Evolutionary conservation across 2,888 invertebrate species (phyloP).

Genomic region (Cacoxenus indagator): DNA sequence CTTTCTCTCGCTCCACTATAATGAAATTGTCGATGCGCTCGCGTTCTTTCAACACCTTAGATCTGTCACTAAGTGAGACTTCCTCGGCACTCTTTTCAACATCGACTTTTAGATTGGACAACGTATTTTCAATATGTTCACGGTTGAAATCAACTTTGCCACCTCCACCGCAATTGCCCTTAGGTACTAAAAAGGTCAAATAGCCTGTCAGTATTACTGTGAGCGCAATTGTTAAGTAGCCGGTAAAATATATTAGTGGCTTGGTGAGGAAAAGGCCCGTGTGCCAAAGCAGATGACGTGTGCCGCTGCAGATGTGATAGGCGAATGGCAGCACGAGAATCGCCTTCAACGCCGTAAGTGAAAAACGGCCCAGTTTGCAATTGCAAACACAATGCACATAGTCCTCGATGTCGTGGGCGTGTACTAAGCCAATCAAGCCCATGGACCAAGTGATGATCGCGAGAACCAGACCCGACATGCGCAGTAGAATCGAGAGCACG

Average conservation of each 20-base stretch:
- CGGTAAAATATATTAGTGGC: constrained; percentile 42
- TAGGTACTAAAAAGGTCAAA: constrained; percentile 19
- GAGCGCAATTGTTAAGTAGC: constrained; percentile 40
- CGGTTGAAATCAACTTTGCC: background rate
- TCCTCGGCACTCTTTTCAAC: background rate
- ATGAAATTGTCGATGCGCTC: background rate
- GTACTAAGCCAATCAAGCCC: constrained; percentile 34
- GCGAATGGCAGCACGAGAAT: constrained; percentile 39
- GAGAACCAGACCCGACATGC: constrained; percentile 37
- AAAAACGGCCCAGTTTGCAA: constrained; percentile 14
- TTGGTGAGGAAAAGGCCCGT: constrained; percentile 44
- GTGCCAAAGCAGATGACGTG: constrained; percentile 45
- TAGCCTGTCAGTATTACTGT: constrained; percentile 31
- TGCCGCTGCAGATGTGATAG: constrained; percentile 45
- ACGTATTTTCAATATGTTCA: background rate
- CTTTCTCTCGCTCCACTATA: background rate
- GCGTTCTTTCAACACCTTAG: background rate
- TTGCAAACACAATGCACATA: constrained; percentile 15
- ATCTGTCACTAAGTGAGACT: background rate
- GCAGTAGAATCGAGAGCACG: constrained; percentile 41
- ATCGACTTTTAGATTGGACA: constrained; percentile 1
- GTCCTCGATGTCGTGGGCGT: constrained; percentile 30
- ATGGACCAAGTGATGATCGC: constrained; percentile 39
- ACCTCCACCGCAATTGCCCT: background rate
- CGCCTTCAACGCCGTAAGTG: constrained; percentile 31